phyloP scores from a whole-genome alignment of 2,888 invertebrate species.

The Corythucha ciliata region DNA sequence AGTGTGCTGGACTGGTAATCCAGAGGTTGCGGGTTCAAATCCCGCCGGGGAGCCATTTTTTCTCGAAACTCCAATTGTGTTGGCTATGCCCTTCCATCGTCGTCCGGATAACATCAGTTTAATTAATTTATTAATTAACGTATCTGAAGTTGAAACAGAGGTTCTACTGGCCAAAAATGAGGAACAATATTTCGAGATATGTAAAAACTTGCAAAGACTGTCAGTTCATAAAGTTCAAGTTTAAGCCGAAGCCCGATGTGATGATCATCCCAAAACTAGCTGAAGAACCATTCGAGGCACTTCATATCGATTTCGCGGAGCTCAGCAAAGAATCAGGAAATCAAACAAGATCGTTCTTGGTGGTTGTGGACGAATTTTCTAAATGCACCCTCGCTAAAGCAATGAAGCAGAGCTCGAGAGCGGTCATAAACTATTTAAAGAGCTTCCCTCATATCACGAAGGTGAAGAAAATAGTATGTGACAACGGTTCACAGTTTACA shows the following conservation, averaged over 20 bases:
- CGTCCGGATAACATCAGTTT: too few species aligned
- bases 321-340: neutral
- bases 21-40: too few species aligned
- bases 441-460: too few species aligned
- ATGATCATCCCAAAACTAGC: neutral
- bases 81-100: too few species aligned
- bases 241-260: constrained; percentile 1
- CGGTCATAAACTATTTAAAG: neutral
- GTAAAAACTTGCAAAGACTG: neutral
- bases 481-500: too few species aligned
- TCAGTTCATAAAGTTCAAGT: constrained; percentile 5
- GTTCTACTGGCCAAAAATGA: constrained; percentile 16
- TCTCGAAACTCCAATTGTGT: too few species aligned
- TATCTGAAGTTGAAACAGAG: constrained; percentile 5
- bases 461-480: too few species aligned
- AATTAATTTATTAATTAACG: too few species aligned
- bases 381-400: neutral
- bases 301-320: constrained; percentile 14
- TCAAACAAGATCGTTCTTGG: constrained; percentile 5
- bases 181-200: neutral
- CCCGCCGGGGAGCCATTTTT: too few species aligned
- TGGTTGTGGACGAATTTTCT: constrained; percentile 6
- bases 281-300: neutral
- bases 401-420: constrained; percentile 6
- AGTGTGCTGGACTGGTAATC: too few species aligned